Base-by-base conservation (phyloP, 2,113 vertebrate species). In the Engraulis encrasicolus region DNA sequence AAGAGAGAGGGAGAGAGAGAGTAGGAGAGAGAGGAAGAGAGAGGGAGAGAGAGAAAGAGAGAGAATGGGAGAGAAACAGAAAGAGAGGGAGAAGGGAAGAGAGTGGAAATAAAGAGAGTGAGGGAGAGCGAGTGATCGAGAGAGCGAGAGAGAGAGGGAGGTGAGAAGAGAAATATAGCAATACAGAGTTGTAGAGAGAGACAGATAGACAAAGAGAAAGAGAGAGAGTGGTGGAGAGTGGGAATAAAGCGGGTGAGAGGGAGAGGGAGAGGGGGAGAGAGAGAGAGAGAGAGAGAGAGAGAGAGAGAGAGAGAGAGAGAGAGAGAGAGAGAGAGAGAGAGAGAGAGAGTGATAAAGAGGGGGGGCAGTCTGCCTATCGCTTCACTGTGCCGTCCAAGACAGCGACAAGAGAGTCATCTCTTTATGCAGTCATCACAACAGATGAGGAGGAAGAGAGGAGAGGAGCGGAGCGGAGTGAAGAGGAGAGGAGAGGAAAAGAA, bases 341-440 rank as follows among this genome's bases (percentile, higher is more conserved):
- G n/a, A 14, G 38, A n/a, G 38, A 23, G 38, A 40, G n/a, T 2
- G 23, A n/a, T n/a, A 23, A 82, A 37, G n/a, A n/a, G n/a, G n/a
- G n/a, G n/a, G n/a, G n/a, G n/a, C n/a, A 48, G 18, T n/a, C 78
- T 50, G 36, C 71, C 61, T 50, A 78, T 82, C 36, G 66, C 74
- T 71, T 36, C 84, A 58, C 78, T 71, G 77, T 61, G 36, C 19
- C 66, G 36, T 45, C 50, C 18, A 9, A 79, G 19, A 49, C 27
- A 66, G n/a, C n/a, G n/a, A 49, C 78, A 49, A 84, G 9, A 84
- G 38, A 79, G 17, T 36, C 38, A 23, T 2, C 34, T 79, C n/a
- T 74, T 74, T 74, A 34, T 74, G 27, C 31, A 74, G 66, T 31
- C 66, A n/a, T n/a, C n/a, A n/a, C n/a, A 36, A 36, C 66, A 15